Evolutionary conservation across 2,113 vertebrate genomes (phyloP).

Genomic region (Theristicus caerulescens): DNA sequence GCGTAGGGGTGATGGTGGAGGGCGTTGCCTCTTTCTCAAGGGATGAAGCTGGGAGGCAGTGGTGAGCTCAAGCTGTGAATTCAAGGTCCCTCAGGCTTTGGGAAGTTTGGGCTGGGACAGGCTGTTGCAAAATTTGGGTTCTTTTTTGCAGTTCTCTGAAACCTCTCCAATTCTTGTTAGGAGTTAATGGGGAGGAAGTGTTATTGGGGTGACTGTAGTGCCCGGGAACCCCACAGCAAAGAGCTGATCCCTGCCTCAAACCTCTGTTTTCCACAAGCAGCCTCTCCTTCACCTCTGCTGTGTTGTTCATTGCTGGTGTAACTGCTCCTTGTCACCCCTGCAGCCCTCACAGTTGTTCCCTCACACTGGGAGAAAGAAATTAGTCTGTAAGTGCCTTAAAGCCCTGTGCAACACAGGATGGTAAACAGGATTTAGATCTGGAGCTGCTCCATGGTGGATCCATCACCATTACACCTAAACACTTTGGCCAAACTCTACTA

Average conservation of each 20-base stretch:
- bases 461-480: background rate
- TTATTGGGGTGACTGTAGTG: background rate
- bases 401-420: background rate
- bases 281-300: background rate
- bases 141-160: background rate
- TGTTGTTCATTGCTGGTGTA: background rate
- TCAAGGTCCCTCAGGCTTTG: background rate
- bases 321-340: background rate
- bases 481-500: background rate
- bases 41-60: background rate
- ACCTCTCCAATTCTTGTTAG: background rate
- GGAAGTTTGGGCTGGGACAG: background rate
- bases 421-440: background rate
- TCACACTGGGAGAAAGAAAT: background rate
- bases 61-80: background rate
- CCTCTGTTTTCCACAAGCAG: background rate
- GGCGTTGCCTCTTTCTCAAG: background rate
- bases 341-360: background rate
- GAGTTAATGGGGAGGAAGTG: background rate
- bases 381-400: background rate
- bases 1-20: accelerated
- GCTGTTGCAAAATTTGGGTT: background rate
- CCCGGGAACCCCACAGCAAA: background rate
- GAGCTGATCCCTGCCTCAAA: background rate
- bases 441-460: background rate